Evolutionary conservation across 2,113 vertebrate genomes (phyloP).

Genomic region (Serinus canaria): DNA sequence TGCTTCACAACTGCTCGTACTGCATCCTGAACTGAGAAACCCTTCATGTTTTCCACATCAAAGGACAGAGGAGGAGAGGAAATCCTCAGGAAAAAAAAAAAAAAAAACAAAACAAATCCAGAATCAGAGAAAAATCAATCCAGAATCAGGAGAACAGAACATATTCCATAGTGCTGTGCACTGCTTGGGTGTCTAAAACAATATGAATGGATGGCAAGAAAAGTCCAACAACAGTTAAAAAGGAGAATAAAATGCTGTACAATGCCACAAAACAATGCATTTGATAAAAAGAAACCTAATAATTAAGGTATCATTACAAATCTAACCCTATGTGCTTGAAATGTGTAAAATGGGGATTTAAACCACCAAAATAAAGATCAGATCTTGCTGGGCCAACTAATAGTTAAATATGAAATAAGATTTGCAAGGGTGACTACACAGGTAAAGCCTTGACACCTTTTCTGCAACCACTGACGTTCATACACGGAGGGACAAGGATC

Average conservation of each 20-base stretch:
- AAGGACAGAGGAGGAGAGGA: too few relatives aligned
- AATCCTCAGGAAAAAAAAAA: too few relatives aligned
- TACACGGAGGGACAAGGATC: not conserved
- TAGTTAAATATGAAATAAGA: constrained; percentile 49
- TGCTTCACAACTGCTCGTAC: not conserved
- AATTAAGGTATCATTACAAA: constrained; percentile 47
- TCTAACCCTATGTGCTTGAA: constrained; percentile 52
- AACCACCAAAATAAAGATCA: constrained; percentile 43
- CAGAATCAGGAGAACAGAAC: constrained; percentile 34
- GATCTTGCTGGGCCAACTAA: constrained; percentile 24
- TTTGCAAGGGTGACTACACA: not conserved
- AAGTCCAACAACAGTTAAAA: not conserved
- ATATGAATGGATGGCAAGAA: constrained; percentile 46
- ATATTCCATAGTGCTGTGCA: constrained; percentile 29
- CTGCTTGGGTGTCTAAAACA: constrained; percentile 42
- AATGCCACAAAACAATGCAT: constrained; percentile 23
- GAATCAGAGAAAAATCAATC: too few relatives aligned
- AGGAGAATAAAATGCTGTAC: constrained; percentile 45
- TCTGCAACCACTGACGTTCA: too few relatives aligned
- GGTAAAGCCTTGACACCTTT: not conserved
- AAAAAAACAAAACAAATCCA: too few relatives aligned
- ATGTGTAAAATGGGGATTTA: not conserved
- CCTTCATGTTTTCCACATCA: fast-evolving
- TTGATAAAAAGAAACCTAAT: constrained; percentile 56
- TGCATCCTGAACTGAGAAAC: not conserved